Percentiles rank a stretch among this genome's conserved stretches.
phyloP scores from a whole-genome alignment of 2,797 vertebrate genomes.

The Premnoplex brunnescens region DNA sequence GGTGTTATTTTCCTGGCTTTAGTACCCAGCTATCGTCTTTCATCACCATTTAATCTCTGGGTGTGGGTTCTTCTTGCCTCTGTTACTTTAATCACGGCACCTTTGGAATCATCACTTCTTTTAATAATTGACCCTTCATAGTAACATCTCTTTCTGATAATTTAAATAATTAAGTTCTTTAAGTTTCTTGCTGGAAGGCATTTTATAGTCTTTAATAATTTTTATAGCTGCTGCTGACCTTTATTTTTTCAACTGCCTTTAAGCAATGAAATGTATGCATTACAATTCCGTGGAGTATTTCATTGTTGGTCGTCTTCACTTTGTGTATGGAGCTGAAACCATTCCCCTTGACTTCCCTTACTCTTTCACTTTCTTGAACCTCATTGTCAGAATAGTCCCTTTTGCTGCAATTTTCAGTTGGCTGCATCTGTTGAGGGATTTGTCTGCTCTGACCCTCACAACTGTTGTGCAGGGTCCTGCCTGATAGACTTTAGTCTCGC shows the following conservation, averaged over 20 bases:
- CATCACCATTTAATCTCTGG: neutral
- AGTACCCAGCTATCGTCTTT: neutral
- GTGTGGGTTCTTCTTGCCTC: neutral
- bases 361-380: neutral
- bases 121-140: neutral
- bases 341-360: neutral
- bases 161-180: neutral
- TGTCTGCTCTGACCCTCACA: neutral
- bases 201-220: constrained; percentile 4
- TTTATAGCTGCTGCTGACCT: neutral
- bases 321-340: neutral
- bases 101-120: neutral
- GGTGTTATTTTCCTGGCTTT: neutral
- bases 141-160: neutral
- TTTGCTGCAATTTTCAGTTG: neutral
- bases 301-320: neutral
- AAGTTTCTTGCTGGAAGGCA: neutral
- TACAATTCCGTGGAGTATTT: neutral
- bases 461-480: neutral
- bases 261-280: neutral
- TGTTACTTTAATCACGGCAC: neutral
- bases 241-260: neutral
- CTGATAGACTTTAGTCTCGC: neutral
- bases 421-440: neutral
- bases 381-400: neutral